Base-by-base conservation (phyloP, 2,888 invertebrate species). In the Hirudinaria manillensis region DNA sequence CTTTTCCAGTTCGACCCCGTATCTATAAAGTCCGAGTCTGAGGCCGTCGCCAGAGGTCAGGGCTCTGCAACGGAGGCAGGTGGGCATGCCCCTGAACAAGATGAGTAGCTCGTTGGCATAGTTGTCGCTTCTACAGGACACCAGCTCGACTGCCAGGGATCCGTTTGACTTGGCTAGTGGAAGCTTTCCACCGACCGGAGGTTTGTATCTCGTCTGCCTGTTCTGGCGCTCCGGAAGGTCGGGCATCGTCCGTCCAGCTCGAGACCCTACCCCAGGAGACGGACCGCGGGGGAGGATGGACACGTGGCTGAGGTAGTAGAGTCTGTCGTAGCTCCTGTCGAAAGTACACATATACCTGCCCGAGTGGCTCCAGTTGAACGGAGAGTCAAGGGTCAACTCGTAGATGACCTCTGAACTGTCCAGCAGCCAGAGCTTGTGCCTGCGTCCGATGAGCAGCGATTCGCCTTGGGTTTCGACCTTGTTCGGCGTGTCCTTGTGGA, bases 401-500 rank as follows among this genome's bases (percentile, higher is more conserved):
- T 72, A 72, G 13, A 72, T 45, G 3, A 53, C 55, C n/a, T 55
- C 72, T 10, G 55, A 27, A 21, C 53, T 34, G 32, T 55, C 53
- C 24, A 21, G 32, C 3, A 55, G 55, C 34, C 45, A 27, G 53
- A 34, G 27, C n/a, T 61, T 61, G 61, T 27, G 29, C 10, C 24
- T 72, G 3, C 53, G 45, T n/a, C 53, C 72, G 2, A 53, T 24
- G 27, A 72, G 45, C 29, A 72, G 72, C 1, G 27, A 51, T 24
- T 53, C 53, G 32, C 72, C 55, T 10, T 72, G 72, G 16, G 45
- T 55, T n/a, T 72, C 72, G 2, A 55, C 72, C 32, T 19, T 53
- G 21, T 53, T 53, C 32, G 27, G 45, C 1, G 72, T 29, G 72
- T 72, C 53, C 19, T 72, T 72, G 72, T 72, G 72, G 53, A 53